Base-by-base conservation (phyloP, 2,113 vertebrate genomes). In the Leptocoma aspasia region DNA sequence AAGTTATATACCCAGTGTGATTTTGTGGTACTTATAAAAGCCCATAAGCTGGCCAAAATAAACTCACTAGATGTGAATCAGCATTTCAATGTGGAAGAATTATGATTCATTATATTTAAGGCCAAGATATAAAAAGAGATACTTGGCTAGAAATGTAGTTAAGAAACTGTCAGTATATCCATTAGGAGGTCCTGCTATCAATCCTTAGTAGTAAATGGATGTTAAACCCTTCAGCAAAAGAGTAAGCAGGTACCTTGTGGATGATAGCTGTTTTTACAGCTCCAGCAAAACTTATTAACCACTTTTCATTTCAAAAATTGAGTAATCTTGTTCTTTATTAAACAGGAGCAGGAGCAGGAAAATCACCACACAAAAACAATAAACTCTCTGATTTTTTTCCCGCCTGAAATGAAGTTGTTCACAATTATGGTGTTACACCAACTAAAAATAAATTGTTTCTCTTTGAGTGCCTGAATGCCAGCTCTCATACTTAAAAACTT, bases 61-160 rank as follows among this genome's bases (percentile, higher is more conserved):
- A 91, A 94, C 79, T 28, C 57, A 45, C 45, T 86, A 60, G 91
- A 86, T 76, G 56, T 94, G 63, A 72, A 78, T 87, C 82, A 96
- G 86, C 82, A 93, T 92, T 82, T 96, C 50, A 90, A 69, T 37
- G 57, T 72, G 45, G 45, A 79, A 72, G 37, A 94, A 79, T 60
- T 95, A 77, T 64, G 93, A 92, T 50, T 82, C 57, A 50, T 68
- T 88, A 66, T 52, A 50, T 87, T 89, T 90, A 66, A 94, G 66
- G 52, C 23, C 59, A 85, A 84, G 30, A 60, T 79, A 83, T 33
- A 77, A 96, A 94, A 68, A 92, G 56, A 56, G 26, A 35, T 80
- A 30, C 20, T 69, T 92, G 71, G 44, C 86, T 81, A 97, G 77
- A 94, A 63, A 64, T 72, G 66, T 45, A 80, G 75, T 82, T 90